A percentile compares a stretch with the other conserved stretches of the same genome.
Conservation (phyloP, 2,113 vertebrate species). For the Zootoca vivipara region DNA sequence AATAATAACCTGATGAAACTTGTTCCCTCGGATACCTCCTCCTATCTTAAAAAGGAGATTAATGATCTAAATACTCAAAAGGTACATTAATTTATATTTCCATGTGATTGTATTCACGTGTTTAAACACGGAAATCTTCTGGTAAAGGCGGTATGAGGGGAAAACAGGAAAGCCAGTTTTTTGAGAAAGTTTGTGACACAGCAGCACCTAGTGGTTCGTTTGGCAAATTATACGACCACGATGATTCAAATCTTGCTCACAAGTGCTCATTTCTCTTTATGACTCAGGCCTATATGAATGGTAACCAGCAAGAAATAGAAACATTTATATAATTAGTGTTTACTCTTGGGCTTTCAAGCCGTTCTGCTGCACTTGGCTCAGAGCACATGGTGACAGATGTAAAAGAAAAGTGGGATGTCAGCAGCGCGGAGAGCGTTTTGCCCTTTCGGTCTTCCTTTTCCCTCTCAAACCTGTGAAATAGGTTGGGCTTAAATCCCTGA, state of each 20-base stretch:
- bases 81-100: no score
- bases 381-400: not conserved
- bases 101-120: no score
- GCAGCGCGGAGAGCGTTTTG: not conserved
- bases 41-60: no score
- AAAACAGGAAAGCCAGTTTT: not conserved
- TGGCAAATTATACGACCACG: not conserved
- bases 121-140: no score
- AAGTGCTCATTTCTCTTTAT: not conserved
- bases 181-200: not conserved
- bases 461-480: not conserved
- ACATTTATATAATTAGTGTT: not conserved
- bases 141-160: no score
- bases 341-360: not conserved
- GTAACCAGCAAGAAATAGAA: not conserved
- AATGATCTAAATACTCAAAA: no score
- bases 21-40: no score
- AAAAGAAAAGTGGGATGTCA: not conserved
- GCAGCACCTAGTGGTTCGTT: slow-evolving; percentile 39
- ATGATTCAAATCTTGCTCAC: not conserved
- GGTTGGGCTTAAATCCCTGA: not conserved
- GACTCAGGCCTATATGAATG: not conserved
- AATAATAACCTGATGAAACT: no score
- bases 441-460: not conserved
- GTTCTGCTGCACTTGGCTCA: not conserved